Evolutionary conservation across 1,140 invertebrate genomes (phyloP), one percentile per base, ranked within the genome.

Genomic region (Bombus sylvicola): DNA sequence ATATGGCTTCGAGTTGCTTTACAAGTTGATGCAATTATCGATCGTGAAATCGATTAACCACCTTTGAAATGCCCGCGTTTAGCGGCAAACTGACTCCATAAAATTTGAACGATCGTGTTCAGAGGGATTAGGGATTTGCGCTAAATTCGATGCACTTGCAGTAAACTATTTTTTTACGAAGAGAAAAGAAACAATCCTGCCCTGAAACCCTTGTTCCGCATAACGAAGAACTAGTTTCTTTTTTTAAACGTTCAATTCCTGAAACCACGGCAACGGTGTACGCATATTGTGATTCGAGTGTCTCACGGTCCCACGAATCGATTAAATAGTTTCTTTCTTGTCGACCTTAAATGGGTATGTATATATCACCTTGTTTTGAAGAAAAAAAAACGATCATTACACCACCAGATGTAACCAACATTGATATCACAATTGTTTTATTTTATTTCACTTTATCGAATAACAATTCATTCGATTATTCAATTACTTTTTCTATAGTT

Each of bases 101-200:
- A 31, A 34, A 34, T 34, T 64, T 64, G 59, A 59, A 47, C 39
- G 71, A 64, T 68, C 39, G 28, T 75, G 73, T 75, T 68, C 59
- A 76, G 37, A 75, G 47, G 28, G 43, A 78, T 69, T 78, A 25
- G 78, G 53, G 28, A 72, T 85, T 72, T 43, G 69, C 83, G 59
- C 69, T 53, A 62, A 85, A 85, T 81, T 81, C 34, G 34, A 80
- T 77, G 84, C 90, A 89, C 89, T 91, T 41, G 77, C 87, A 78
- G 57, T 83, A 57, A 90, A 81, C 81, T 89, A 91, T 91, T 90
- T 91, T 91, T 91, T 90, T 91, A 91, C 89, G 79, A 84, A 73
- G 53, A 87, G 22, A 75, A 75, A 43, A 72, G 43, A 66, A 85
- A 72, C 59, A 6, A 89, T 53, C 79, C 79, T 87, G 80, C 64